phyloP scores from a whole-genome alignment of 2,113 vertebrate genomes.

The Podocnemis expansa region DNA sequence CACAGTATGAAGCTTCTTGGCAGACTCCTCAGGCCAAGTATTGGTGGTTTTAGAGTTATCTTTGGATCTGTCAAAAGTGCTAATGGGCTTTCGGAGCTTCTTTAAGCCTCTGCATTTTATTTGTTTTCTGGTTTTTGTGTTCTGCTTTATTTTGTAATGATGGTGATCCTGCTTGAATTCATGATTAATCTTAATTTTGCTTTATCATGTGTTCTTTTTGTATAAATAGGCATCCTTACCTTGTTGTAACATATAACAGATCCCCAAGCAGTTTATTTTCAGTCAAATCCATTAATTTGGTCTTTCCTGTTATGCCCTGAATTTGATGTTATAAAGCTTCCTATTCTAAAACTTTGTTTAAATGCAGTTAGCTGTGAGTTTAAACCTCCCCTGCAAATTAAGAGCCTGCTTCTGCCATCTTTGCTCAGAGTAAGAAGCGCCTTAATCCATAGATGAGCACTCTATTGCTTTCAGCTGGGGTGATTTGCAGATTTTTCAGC shows the following conservation, averaged over 20 bases:
- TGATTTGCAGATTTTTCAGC: background rate
- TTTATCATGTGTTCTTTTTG: constrained; percentile 46
- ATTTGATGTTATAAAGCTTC: background rate
- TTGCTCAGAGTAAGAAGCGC: background rate
- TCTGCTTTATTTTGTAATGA: constrained; percentile 67
- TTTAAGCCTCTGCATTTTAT: constrained; percentile 82
- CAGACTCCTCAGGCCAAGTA: constrained; percentile 84
- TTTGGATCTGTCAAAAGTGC: constrained; percentile 87
- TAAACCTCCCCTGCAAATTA: background rate
- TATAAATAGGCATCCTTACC: constrained; percentile 46
- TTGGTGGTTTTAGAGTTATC: constrained; percentile 82
- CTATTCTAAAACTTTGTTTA: background rate
- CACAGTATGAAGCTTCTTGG: constrained; percentile 85
- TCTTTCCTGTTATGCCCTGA: background rate
- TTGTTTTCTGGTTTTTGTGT: constrained; percentile 80
- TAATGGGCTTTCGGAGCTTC: constrained; percentile 85
- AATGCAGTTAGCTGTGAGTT: background rate
- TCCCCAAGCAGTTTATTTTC: constrained; percentile 11
- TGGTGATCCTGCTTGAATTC: constrained; percentile 67
- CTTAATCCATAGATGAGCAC: background rate
- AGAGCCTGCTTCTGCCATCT: background rate
- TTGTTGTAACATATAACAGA: background rate
- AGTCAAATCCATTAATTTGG: constrained; percentile 13
- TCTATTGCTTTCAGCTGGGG: background rate
- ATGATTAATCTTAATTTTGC: constrained; percentile 69